These are phyloP conservation scores for Grallaria varia DNA, from an alignment of 2,113 vertebrate species.

Conservation along the genomic window DNA sequence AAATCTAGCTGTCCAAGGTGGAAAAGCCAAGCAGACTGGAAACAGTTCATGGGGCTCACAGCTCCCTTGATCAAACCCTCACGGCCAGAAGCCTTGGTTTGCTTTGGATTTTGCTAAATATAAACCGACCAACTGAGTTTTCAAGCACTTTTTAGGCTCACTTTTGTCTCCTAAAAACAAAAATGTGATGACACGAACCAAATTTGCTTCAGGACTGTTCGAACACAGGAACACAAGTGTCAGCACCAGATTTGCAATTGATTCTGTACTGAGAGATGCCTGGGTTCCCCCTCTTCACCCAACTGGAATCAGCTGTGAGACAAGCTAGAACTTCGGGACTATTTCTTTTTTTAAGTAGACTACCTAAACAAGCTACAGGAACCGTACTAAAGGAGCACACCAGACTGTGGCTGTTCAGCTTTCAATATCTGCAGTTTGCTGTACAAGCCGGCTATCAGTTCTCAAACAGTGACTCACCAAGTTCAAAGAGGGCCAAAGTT, in stretches of 20 bases:
- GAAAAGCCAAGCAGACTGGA: not conserved
- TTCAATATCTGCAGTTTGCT: not conserved
- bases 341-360: not conserved
- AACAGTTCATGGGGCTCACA: not conserved
- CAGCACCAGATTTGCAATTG: not conserved
- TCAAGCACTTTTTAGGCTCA: not conserved
- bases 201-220: not conserved
- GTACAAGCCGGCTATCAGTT: not conserved
- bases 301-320: not conserved
- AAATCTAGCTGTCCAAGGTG: not conserved
- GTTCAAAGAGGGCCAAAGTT: slow-evolving; percentile 1
- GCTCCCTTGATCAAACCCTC: not conserved
- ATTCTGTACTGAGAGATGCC: not conserved
- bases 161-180: not conserved
- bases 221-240: fast-evolving
- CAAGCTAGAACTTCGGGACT: not conserved
- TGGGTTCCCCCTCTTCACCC: not conserved
- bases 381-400: not conserved
- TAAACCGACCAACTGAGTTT: not conserved
- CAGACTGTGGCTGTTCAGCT: not conserved
- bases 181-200: fast-evolving
- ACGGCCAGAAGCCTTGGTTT: fast-evolving
- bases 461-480: slow-evolving; percentile 38
- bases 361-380: not conserved
- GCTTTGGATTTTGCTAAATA: not conserved